Conservation (phyloP, 1,140 invertebrate species). For the Polypedilum pembai region DNA sequence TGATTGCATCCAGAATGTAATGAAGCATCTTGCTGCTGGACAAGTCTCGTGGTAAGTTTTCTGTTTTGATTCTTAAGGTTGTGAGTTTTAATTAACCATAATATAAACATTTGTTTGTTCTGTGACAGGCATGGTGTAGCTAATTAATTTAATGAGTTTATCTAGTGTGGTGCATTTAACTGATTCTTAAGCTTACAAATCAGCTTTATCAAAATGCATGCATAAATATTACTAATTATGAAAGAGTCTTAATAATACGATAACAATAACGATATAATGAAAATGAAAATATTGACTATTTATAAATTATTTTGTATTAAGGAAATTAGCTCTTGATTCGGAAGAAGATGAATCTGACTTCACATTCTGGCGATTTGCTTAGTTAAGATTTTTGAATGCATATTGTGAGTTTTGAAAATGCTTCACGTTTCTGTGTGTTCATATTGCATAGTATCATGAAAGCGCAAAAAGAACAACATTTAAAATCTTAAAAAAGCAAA, state of each 20-base stretch:
- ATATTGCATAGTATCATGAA: too few species aligned
- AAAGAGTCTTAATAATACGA: background rate
- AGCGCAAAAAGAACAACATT: too few species aligned
- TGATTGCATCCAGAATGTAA: slow-evolving; percentile 61
- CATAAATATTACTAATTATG: background rate
- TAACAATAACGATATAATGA: background rate
- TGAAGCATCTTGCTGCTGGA: slow-evolving; percentile 50
- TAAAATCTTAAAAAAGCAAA: too few species aligned
- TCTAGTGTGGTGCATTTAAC: background rate
- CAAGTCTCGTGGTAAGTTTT: slow-evolving; percentile 42
- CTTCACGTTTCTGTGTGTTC: too few species aligned
- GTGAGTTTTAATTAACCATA: background rate
- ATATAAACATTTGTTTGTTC: background rate
- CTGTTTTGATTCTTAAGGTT: background rate
- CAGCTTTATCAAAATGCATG: background rate
- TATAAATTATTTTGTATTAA: background rate
- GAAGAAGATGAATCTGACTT: slow-evolving; percentile 10
- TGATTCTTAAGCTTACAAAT: background rate
- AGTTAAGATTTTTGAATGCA: too few species aligned
- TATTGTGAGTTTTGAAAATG: too few species aligned
- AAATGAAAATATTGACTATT: background rate
- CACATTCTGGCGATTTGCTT: background rate
- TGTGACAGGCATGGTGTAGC: background rate
- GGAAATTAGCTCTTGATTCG: background rate
- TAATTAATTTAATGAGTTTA: background rate